phyloP scores from a whole-genome alignment of 2,797 vertebrate species.

The Anomalospiza imberbis region DNA sequence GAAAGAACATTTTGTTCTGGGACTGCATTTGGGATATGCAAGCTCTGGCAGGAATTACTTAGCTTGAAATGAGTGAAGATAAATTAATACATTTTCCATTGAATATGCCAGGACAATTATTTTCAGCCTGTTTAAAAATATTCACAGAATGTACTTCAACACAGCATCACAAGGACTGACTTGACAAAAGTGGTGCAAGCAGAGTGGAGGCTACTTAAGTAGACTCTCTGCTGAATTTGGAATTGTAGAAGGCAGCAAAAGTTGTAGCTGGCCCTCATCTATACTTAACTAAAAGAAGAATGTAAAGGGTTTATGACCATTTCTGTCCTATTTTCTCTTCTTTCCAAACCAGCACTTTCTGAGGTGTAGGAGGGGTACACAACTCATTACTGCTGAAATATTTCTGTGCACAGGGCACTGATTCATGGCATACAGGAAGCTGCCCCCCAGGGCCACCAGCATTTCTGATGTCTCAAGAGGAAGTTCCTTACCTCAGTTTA shows the following conservation, averaged over 20 bases:
- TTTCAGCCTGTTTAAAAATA: conserved; percentile 25
- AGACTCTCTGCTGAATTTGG: neutral
- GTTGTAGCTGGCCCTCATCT: neutral
- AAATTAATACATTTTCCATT: conserved; percentile 51
- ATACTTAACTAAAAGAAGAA: neutral
- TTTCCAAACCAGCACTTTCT: neutral
- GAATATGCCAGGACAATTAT: conserved; percentile 36
- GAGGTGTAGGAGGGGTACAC: neutral
- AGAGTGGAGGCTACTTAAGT: accelerated
- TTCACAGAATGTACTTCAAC: neutral
- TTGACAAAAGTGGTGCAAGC: neutral
- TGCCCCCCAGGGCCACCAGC: neutral
- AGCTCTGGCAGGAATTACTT: conserved; percentile 9
- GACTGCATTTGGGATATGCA: neutral
- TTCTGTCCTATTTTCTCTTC: neutral
- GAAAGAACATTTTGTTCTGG: conserved; percentile 51
- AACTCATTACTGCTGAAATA: accelerated
- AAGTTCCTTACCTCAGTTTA: neutral
- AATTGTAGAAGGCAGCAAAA: neutral
- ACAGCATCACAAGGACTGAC: neutral
- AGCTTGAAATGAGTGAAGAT: conserved; percentile 5
- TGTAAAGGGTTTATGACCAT: neutral
- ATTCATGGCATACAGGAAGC: accelerated
- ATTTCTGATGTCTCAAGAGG: neutral
- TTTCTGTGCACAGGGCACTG: accelerated